These are phyloP conservation scores for Mactromeris polynyma DNA, from an alignment of 2,888 invertebrate genomes.

Conservation along the genomic window DNA sequence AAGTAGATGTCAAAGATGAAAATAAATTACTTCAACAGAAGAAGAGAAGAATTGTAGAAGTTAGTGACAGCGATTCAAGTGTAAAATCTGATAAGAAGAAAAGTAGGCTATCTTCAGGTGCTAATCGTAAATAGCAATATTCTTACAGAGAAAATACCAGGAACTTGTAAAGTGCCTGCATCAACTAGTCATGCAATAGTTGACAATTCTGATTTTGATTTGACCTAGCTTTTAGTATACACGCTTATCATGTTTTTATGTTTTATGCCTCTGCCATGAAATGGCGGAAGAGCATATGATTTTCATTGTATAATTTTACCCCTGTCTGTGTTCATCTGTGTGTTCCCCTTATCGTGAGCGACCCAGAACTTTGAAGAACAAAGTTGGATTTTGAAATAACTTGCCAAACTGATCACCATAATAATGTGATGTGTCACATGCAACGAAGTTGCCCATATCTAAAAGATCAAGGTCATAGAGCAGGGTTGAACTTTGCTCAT, in stretches of 20 bases:
- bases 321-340: too few species aligned
- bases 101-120: background rate
- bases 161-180: background rate
- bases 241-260: background rate
- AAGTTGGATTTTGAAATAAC: too few species aligned
- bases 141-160: background rate
- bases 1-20: background rate
- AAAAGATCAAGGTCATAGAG: too few species aligned
- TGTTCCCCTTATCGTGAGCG: too few species aligned
- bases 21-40: conserved; percentile 28
- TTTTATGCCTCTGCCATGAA: too few species aligned
- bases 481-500: too few species aligned
- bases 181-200: background rate
- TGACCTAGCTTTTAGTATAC: background rate
- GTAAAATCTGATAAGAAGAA: background rate
- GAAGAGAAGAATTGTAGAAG: conserved; percentile 69
- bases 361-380: too few species aligned
- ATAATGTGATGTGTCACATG: too few species aligned
- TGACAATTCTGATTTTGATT: conserved; percentile 17
- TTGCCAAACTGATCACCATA: too few species aligned
- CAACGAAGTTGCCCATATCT: too few species aligned
- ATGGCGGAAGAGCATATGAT: too few species aligned
- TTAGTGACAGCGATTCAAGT: conserved; percentile 72
- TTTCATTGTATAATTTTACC: too few species aligned
- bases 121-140: background rate